phyloP scores from a whole-genome alignment of 2,113 vertebrate species.

The Podarcis muralis region DNA sequence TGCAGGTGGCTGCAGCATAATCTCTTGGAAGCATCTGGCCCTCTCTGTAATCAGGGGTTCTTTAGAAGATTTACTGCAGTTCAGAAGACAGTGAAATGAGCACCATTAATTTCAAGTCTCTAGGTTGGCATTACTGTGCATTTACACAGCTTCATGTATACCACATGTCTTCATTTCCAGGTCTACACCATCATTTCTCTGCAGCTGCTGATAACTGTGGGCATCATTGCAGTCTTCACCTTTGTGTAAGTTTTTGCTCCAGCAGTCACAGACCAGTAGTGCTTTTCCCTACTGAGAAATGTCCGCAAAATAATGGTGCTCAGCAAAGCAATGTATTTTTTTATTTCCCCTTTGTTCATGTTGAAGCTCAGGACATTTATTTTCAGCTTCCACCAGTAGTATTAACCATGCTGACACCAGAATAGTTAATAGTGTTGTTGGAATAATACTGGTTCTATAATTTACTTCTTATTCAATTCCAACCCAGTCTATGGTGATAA shows the following conservation, averaged over 20 bases:
- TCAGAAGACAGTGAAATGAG: no score
- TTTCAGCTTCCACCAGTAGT: background rate
- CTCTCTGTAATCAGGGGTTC: background rate
- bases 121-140: background rate
- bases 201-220: conserved; percentile 87
- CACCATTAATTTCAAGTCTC: background rate
- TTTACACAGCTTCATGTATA: background rate
- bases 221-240: conserved; percentile 87
- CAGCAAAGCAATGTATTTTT: background rate
- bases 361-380: background rate
- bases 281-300: background rate
- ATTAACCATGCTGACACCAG: background rate
- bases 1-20: background rate
- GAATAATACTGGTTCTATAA: background rate
- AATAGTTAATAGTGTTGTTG: background rate
- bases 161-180: conserved; percentile 57
- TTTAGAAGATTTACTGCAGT: no score
- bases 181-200: conserved; percentile 90
- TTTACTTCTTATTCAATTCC: background rate
- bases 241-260: conserved; percentile 74
- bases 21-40: background rate
- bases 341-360: background rate
- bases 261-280: background rate
- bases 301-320: background rate
- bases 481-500: background rate